Evolutionary conservation across 2,888 invertebrate species (phyloP).

Genomic region (Myopa testacea): DNA sequence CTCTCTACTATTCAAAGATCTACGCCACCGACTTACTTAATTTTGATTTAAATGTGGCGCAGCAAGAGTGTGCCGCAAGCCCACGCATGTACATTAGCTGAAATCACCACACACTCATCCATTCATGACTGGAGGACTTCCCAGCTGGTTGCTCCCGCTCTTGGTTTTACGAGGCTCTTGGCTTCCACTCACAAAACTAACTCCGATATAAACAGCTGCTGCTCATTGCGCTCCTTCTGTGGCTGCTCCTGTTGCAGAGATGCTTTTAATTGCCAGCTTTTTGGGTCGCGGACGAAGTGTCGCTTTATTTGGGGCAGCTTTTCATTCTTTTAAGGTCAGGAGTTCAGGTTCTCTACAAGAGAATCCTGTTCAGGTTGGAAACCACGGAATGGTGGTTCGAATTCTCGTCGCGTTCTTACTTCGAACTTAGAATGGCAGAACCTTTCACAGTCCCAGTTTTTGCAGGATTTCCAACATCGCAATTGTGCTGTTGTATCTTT

Average conservation of each 20-base stretch:
- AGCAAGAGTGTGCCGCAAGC: constrained; percentile 45
- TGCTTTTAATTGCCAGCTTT: constrained; percentile 35
- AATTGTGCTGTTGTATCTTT: too few species aligned
- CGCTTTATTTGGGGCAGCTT: constrained; percentile 23
- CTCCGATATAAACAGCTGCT: constrained; percentile 29
- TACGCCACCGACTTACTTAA: constrained; percentile 26
- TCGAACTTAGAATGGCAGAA: too few species aligned
- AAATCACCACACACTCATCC: background rate
- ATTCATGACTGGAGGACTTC: constrained; percentile 24
- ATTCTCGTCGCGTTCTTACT: too few species aligned
- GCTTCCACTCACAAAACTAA: constrained; percentile 29
- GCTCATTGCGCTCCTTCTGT: constrained; percentile 10
- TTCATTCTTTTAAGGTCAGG: constrained; percentile 20
- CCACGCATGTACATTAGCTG: constrained; percentile 47
- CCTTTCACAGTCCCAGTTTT: too few species aligned
- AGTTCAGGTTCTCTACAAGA: background rate
- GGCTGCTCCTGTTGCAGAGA: constrained; percentile 12
- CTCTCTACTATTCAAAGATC: background rate
- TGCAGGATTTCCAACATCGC: too few species aligned
- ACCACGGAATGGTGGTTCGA: too few species aligned
- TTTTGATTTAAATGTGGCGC: constrained; percentile 30
- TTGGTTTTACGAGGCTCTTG: background rate
- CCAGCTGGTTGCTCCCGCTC: background rate
- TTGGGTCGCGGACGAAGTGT: constrained; percentile 25
- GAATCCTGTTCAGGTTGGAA: too few species aligned